Conservation (phyloP, 2,113 vertebrate genomes). For the Eira barbara region DNA sequence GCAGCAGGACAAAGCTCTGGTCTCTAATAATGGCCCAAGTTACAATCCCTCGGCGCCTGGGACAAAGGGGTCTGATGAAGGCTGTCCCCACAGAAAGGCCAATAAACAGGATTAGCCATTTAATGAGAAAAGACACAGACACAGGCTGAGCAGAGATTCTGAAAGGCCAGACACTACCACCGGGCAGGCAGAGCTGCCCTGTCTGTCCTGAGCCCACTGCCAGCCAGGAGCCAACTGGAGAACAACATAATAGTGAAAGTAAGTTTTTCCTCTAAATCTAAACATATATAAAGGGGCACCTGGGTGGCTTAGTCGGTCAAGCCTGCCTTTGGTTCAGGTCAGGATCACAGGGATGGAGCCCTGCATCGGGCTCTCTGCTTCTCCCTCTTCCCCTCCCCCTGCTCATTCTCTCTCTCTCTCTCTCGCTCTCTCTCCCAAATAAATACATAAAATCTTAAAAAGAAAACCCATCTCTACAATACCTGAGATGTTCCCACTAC, state of each 20-base stretch:
- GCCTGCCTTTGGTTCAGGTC: too few relatives aligned
- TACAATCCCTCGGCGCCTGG: not conserved
- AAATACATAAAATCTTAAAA: too few relatives aligned
- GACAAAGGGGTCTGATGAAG: slow-evolving; percentile 6
- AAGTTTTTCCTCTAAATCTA: not conserved
- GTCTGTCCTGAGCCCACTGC: not conserved
- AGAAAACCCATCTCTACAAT: not conserved
- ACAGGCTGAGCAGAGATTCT: not conserved
- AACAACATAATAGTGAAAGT: not conserved
- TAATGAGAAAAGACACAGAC: not conserved
- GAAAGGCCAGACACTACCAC: not conserved
- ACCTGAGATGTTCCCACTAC: not conserved
- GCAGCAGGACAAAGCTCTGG: not conserved
- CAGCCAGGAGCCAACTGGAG: not conserved
- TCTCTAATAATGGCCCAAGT: not conserved
- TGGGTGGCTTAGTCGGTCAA: too few relatives aligned
- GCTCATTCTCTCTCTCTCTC: too few relatives aligned
- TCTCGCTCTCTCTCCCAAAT: too few relatives aligned
- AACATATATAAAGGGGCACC: not conserved
- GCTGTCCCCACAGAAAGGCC: not conserved
- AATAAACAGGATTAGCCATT: slow-evolving; percentile 29
- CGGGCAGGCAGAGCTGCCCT: not conserved
- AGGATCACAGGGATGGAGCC: too few relatives aligned
- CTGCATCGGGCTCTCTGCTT: too few relatives aligned
- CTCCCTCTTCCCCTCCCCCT: too few relatives aligned